Conservation (phyloP, 2,113 vertebrate genomes). For the Rhineura floridana region DNA sequence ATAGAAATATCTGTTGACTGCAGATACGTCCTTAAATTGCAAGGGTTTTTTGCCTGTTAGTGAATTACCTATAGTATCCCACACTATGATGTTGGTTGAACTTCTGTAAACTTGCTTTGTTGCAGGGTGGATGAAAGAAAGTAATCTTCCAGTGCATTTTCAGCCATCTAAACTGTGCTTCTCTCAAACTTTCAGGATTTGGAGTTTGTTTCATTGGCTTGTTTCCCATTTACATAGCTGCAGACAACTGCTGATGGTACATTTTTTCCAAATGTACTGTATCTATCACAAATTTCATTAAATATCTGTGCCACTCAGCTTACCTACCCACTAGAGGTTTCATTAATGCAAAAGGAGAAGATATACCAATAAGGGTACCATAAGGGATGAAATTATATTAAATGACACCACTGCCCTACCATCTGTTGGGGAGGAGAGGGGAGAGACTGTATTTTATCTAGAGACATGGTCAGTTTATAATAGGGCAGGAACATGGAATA, state of each 20-base stretch:
- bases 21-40: too few species aligned
- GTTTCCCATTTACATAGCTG: slow-evolving; percentile 20
- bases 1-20: too few species aligned
- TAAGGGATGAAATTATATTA: slow-evolving; percentile 49
- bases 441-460: slow-evolving; percentile 40
- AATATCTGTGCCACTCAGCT: slow-evolving; percentile 30
- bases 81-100: slow-evolving; percentile 1
- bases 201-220: neutral
- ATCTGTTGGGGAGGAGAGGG: slow-evolving; percentile 30
- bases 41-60: too few species aligned
- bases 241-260: slow-evolving; percentile 41
- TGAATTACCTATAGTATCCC: neutral
- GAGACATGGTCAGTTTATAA: slow-evolving; percentile 47
- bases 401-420: slow-evolving; percentile 39
- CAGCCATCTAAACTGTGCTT: slow-evolving; percentile 8
- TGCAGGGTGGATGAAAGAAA: slow-evolving; percentile 18
- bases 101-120: slow-evolving; percentile 31
- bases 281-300: slow-evolving; percentile 47
- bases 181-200: slow-evolving; percentile 13
- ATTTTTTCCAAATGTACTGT: neutral
- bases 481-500: slow-evolving; percentile 25
- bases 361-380: slow-evolving; percentile 19
- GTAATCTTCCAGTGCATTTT: slow-evolving; percentile 29
- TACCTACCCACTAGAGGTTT: slow-evolving; percentile 20
- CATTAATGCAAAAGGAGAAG: slow-evolving; percentile 47